phyloP scores from a whole-genome alignment of 2,797 vertebrate species.

The Poecilia gillii region DNA sequence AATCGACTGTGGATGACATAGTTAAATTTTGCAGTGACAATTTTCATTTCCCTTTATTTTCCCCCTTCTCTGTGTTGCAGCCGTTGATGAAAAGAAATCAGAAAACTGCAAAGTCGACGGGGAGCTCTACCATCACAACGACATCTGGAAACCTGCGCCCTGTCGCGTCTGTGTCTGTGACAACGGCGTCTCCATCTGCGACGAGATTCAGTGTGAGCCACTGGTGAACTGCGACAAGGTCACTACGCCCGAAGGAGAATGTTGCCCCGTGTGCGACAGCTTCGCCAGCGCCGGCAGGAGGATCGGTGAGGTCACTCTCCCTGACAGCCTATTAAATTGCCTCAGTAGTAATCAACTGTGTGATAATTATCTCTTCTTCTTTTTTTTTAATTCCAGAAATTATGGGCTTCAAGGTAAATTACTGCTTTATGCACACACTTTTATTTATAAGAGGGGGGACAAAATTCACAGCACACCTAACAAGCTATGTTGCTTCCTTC shows the following conservation, averaged over 20 bases:
- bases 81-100: conserved; percentile 17
- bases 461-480: background rate
- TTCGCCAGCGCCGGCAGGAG: conserved; percentile 78
- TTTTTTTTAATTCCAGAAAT: conserved; percentile 67
- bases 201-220: conserved; percentile 87
- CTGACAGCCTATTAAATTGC: background rate
- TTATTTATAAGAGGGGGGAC: background rate
- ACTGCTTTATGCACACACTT: background rate
- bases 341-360: no score
- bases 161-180: conserved; percentile 94
- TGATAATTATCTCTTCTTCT: background rate
- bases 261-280: conserved; percentile 89
- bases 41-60: background rate
- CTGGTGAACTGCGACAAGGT: conserved; percentile 84
- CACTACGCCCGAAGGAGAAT: conserved; percentile 84
- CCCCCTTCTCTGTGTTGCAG: background rate
- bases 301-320: conserved; percentile 65
- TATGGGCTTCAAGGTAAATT: conserved; percentile 87
- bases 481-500: conserved; percentile 7
- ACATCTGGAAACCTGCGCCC: conserved; percentile 89
- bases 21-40: background rate
- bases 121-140: conserved; percentile 83
- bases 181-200: conserved; percentile 87
- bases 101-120: conserved; percentile 58
- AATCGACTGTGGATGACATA: background rate